Percentiles rank a stretch among this genome's conserved stretches.
Conservation (phyloP, 2,113 vertebrate species). For the Halcyon malimbica region DNA sequence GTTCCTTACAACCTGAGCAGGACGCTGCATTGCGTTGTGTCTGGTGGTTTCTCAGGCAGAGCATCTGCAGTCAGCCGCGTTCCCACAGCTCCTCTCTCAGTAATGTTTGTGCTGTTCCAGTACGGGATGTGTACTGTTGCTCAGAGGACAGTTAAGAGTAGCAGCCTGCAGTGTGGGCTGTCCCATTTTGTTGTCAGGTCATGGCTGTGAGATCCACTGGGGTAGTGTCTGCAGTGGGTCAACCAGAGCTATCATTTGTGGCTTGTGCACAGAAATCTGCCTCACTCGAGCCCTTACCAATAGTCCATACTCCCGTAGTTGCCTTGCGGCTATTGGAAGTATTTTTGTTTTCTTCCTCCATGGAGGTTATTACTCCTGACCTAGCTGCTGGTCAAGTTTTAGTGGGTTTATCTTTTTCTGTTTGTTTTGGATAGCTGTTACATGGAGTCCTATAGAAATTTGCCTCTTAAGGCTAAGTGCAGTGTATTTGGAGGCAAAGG, state of each 20-base stretch:
- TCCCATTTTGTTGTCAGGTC: not conserved
- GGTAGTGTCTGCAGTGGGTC: not conserved
- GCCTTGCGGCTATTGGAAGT: not conserved
- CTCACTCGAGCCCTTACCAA: not conserved
- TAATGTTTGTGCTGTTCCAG: not conserved
- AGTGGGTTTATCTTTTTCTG: not conserved
- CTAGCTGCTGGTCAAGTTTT: not conserved
- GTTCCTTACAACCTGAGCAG: not conserved
- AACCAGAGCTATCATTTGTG: not conserved
- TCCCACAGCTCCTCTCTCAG: not conserved
- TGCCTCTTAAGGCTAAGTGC: not conserved
- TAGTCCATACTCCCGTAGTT: not conserved
- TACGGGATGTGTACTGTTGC: not conserved
- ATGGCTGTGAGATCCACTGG: not conserved
- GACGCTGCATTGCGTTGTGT: not conserved
- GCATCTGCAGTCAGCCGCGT: not conserved
- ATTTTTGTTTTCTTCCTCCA: not conserved
- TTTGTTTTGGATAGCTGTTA: not conserved
- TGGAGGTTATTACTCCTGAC: not conserved
- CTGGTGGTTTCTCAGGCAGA: not conserved
- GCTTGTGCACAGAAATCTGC: not conserved
- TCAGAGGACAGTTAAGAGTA: not conserved
- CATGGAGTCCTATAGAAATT: not conserved
- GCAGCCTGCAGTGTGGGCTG: not conserved
- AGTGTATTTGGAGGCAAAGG: not conserved